Conservation (phyloP, 2,113 vertebrate genomes). For the Gasterosteus nipponicus region DNA sequence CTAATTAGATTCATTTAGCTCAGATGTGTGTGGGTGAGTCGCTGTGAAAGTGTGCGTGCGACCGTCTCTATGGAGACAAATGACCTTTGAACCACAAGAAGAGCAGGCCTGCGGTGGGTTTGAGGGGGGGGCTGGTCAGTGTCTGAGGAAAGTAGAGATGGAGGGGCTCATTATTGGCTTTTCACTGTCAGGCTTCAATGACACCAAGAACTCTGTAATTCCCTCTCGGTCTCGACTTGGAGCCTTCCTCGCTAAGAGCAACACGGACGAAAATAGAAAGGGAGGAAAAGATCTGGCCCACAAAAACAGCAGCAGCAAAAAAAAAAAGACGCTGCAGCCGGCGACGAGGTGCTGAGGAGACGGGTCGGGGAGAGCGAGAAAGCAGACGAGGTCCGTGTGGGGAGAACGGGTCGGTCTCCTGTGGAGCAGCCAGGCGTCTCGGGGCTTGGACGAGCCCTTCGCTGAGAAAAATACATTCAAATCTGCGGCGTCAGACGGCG, state of each 20-base stretch:
- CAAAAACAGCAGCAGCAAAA: conserved; percentile 7
- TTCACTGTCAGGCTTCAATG: conserved; percentile 62
- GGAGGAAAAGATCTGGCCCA: conserved; percentile 30
- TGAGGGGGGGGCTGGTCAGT: conserved; percentile 17
- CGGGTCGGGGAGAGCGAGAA: background rate
- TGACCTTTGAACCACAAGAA: conserved; percentile 48
- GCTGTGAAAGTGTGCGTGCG: background rate
- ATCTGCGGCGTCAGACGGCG: conserved; percentile 27
- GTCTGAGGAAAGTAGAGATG: conserved; percentile 33
- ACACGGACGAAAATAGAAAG: conserved; percentile 46
- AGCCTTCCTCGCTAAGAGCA: conserved; percentile 28
- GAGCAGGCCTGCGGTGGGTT: background rate
- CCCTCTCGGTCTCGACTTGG: conserved; percentile 42
- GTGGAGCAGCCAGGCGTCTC: conserved; percentile 39
- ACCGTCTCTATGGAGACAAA: conserved; percentile 20
- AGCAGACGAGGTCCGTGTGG: conserved; percentile 1
- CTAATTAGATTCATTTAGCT: conserved; percentile 55
- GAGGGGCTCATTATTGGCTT: conserved; percentile 57
- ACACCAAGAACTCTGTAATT: conserved; percentile 59
- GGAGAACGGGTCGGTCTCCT: conserved; percentile 14
- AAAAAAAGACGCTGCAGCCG: background rate
- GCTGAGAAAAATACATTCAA: conserved; percentile 31
- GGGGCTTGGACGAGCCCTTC: conserved; percentile 12
- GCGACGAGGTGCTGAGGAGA: conserved; percentile 11
- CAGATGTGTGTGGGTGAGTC: conserved; percentile 27